Evolutionary conservation across 2,797 vertebrate species (phyloP), one percentile per base, ranked within the genome.

Genomic region (Geotrypetes seraphini): DNA sequence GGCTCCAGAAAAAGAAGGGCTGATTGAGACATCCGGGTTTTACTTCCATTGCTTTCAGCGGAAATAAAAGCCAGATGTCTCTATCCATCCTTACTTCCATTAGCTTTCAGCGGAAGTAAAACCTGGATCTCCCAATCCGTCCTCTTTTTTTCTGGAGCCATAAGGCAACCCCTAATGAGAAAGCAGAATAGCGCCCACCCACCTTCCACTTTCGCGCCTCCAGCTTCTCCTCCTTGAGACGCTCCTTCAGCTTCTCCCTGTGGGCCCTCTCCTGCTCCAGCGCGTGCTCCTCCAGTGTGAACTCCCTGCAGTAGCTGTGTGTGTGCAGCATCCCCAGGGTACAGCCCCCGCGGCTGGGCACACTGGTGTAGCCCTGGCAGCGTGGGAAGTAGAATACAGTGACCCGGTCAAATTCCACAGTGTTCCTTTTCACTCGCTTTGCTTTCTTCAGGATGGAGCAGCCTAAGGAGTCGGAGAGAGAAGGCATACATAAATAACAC

Each of bases 301-400:
- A 99, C 5, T 73, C 84, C 35, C 66, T 76, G 39, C 77, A 79
- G 11, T 65, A 57, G 12, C 75, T 87, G 71, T 99, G 93, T 31
- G 77, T 86, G 36, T 78, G 78, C 47, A 84, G 71, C 96, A 99
- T 99, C 13, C 96, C 96, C 40, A 99, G 72, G 10, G 91, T 92
- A 37, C 93, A 97, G 37, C 94, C 96, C 2, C 96, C 94, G 0
- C 87, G 81, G 62, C 96, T 95, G 22, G 94, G 92, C 65, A 99
- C 93, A 0, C 92, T 93, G 31, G 90, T 96, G 79, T 97, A 99
- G 28, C 96, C 96, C 68, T 99, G 96, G 73, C 96, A 97, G 48
- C 92, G 86, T 1, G 85, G 86, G 66, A 99, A 99, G 82, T 92
- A 96, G 78, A 90, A 99, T 52, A 97, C 94, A 0, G 85, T 91